Evolutionary conservation across 37 sponge, comb jelly and placozoan genomes (phyloP), one percentile per base, ranked within the genome.

Genomic region (Cliona cf. orientalis): DNA sequence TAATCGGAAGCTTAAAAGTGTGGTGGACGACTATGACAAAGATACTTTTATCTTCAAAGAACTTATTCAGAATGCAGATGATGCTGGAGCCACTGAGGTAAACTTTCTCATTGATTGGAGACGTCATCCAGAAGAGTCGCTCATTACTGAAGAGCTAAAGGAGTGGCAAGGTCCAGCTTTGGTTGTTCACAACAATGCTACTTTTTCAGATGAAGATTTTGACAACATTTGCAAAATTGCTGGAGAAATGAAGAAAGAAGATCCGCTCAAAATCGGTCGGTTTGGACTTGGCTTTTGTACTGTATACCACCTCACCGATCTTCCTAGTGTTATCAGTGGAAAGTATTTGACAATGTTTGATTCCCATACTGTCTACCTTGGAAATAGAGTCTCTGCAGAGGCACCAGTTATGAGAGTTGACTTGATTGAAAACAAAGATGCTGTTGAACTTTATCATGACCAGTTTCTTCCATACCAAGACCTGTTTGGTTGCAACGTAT

Each of bases 61-160:
- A 42, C 66, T 95, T 2, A 83, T 91, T 39, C 95, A 95, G 70
- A 95, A 95, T 91, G 95, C 95, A 66, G 95, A 95, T 72, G 95
- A 95, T 88, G 95, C 95, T 23, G 66, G 72, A 32, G 95, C 95
- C 7, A 87, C 74, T 31, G 67, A 88, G 46, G 81, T 95, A 23
- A 88, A 87, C 66, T 88, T 95, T 79, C 69, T 95, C 5, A 42
- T 95, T 37, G 91, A 95, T 65, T 88, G 91, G 91, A 66, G 89
- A 57, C 57, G 76, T 11, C 81, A 90, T 55, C 71, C 88, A 1
- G 58, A n/a, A 46, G 42, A n/a, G 31, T 72, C 75, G 14, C 64
- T 95, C 2, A 28, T 95, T 40, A 38, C 75, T 6, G 59, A 71
- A 2, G 91, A 87, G 28, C 80, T 95, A 79, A 80, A 65, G 36